Percentiles rank a stretch among this genome's conserved stretches.
These are phyloP conservation scores for Triplophysa rosa DNA, from an alignment of 2,113 vertebrate genomes.

Conservation along the genomic window DNA sequence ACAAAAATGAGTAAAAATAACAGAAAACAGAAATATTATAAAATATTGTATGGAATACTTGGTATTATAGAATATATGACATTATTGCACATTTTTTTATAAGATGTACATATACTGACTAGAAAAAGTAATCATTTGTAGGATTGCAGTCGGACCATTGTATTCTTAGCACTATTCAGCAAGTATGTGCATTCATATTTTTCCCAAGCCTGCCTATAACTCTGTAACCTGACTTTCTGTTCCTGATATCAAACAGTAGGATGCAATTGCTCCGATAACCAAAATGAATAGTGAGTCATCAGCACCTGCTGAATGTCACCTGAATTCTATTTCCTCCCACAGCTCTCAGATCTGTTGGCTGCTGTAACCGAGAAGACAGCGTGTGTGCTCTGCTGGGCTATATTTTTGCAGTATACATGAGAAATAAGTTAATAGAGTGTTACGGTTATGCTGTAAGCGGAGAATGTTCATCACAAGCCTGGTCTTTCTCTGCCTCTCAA, in stretches of 20 bases:
- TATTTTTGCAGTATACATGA: background rate
- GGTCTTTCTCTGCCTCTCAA: background rate
- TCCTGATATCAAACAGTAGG: conserved; percentile 6
- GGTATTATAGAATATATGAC: too few species aligned
- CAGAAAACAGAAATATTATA: too few species aligned
- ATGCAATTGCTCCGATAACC: conserved; percentile 12
- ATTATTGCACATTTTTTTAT: too few species aligned
- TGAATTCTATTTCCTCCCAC: conserved; percentile 35
- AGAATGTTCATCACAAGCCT: conserved; percentile 20
- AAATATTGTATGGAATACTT: too few species aligned
- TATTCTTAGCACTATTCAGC: too few species aligned
- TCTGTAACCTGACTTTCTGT: background rate
- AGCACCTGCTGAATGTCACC: conserved; percentile 49
- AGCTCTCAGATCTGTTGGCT: conserved; percentile 23
- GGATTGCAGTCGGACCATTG: too few species aligned
- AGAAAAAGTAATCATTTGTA: too few species aligned
- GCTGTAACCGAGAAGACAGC: background rate
- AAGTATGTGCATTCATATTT: too few species aligned
- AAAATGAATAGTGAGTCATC: conserved; percentile 33
- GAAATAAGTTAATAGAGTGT: conserved; percentile 14
- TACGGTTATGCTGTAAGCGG: conserved; percentile 12
- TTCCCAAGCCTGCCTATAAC: background rate
- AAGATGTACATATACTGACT: too few species aligned
- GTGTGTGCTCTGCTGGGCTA: conserved; percentile 1
- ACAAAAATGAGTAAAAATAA: too few species aligned